Evolutionary conservation across 2,797 vertebrate genomes (phyloP).

Genomic region (Valencia hispanica): DNA sequence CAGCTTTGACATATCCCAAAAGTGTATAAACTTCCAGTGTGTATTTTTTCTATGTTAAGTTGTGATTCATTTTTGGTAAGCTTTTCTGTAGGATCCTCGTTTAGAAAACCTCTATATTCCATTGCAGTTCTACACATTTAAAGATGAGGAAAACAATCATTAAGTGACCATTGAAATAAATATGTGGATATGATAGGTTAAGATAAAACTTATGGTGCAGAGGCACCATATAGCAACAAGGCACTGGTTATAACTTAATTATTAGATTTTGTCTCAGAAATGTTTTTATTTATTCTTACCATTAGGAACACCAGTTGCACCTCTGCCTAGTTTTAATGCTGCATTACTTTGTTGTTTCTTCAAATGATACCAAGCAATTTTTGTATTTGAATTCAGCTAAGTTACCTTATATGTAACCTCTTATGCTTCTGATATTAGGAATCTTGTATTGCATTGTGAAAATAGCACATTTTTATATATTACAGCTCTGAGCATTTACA

Average conservation of each 20-base stretch:
- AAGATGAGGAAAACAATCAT: constrained; percentile 10
- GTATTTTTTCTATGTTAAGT: constrained; percentile 6
- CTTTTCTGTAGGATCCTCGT: background rate
- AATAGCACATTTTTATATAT: constrained; percentile 51
- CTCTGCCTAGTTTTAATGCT: constrained; percentile 17
- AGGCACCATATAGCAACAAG: background rate
- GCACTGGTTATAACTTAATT: constrained; percentile 2
- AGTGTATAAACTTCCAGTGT: constrained; percentile 7
- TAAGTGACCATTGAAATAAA: background rate
- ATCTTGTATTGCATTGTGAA: constrained; percentile 37
- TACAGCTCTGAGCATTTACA: constrained; percentile 28
- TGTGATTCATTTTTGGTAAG: constrained; percentile 20
- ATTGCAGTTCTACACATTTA: constrained; percentile 21
- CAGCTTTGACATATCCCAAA: constrained; percentile 22
- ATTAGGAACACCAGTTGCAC: constrained; percentile 16
- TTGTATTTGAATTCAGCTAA: constrained; percentile 43
- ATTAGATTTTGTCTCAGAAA: constrained; percentile 12
- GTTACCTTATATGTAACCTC: constrained; percentile 39
- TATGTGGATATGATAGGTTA: background rate
- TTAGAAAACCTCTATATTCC: constrained; percentile 8
- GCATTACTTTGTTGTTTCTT: constrained; percentile 31
- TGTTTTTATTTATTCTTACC: constrained; percentile 14
- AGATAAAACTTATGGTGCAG: background rate
- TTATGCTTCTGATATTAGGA: constrained; percentile 33
- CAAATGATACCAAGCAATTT: constrained; percentile 11